Conservation (phyloP, 1,140 invertebrate genomes). For the Hermetia illucens region DNA sequence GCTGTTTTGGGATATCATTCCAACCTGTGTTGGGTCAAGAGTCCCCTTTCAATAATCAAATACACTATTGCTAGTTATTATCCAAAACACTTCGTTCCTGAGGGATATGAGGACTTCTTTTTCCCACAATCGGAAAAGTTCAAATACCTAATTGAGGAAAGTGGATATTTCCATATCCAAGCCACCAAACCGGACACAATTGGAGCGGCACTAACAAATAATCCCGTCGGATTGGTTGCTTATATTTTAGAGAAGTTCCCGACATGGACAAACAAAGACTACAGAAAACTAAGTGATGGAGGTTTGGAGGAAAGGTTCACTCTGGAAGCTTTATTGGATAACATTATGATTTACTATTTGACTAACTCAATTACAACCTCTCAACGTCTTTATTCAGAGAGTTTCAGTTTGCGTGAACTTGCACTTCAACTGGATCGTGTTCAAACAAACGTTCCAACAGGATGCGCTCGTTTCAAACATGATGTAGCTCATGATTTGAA, state of each 20-base stretch:
- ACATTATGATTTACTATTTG: slow-evolving; percentile 80
- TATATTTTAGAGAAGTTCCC: slow-evolving; percentile 82
- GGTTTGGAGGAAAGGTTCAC: slow-evolving; percentile 46
- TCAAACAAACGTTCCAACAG: slow-evolving; percentile 46
- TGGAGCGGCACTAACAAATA: slow-evolving; percentile 43
- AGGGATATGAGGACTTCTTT: slow-evolving; percentile 38
- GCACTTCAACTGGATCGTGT: slow-evolving; percentile 37
- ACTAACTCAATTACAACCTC: slow-evolving; percentile 62
- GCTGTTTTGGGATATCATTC: slow-evolving; percentile 44
- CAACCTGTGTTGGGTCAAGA: slow-evolving; percentile 40
- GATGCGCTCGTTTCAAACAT: slow-evolving; percentile 47
- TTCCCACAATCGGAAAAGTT: slow-evolving; percentile 45
- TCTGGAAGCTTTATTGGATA: slow-evolving; percentile 68
- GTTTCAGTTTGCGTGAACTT: slow-evolving; percentile 29
- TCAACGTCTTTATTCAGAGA: slow-evolving; percentile 59
- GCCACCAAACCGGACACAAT: slow-evolving; percentile 84
- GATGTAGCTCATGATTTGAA: slow-evolving; percentile 46
- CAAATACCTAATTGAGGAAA: slow-evolving; percentile 43
- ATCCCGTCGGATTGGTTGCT: slow-evolving; percentile 60
- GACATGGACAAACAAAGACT: slow-evolving; percentile 50
- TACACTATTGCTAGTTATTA: slow-evolving; percentile 32
- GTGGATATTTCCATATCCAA: slow-evolving; percentile 73
- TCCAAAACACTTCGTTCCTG: slow-evolving; percentile 41
- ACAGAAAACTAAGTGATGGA: slow-evolving; percentile 46
- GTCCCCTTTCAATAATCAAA: slow-evolving; percentile 14